These are phyloP conservation scores for Argyresthia albistria DNA, from an alignment of 2,888 invertebrate genomes.

Conservation along the genomic window DNA sequence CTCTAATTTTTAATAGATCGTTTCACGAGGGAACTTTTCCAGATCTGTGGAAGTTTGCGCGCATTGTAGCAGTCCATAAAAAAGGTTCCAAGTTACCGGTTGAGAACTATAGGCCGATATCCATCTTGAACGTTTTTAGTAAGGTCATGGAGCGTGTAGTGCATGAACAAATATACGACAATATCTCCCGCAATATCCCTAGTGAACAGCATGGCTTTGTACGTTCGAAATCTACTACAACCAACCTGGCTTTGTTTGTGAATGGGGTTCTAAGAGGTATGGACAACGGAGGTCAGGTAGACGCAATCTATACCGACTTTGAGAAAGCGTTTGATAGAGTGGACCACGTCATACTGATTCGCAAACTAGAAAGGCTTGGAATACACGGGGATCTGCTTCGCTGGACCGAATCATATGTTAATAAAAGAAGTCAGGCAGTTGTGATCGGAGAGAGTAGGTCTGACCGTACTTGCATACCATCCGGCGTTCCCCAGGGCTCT, in stretches of 20 bases:
- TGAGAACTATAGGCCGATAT: neutral
- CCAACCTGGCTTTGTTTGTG: neutral
- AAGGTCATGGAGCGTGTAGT: neutral
- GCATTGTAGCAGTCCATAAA: neutral
- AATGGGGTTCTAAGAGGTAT: neutral
- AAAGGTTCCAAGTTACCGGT: neutral
- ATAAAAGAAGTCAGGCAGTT: constrained; percentile 1
- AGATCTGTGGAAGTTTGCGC: neutral
- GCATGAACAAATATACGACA: neutral
- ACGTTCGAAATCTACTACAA: neutral
- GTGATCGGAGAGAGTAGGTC: neutral
- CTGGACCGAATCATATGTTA: constrained; percentile 4
- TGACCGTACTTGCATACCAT: neutral
- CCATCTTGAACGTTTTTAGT: neutral
- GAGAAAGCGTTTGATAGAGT: constrained; percentile 1
- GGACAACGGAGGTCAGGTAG: neutral
- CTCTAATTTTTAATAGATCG: neutral
- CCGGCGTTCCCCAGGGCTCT: neutral
- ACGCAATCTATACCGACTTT: constrained; percentile 2
- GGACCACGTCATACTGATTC: neutral
- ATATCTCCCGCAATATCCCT: neutral
- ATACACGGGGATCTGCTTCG: constrained; percentile 1
- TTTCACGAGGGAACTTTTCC: neutral
- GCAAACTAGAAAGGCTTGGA: neutral
- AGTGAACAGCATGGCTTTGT: neutral